Evolutionary conservation across 92 coral and sea anemone species (phyloP), one percentile per base, ranked within the genome.

Genomic region (Zoanthus gigantus): DNA sequence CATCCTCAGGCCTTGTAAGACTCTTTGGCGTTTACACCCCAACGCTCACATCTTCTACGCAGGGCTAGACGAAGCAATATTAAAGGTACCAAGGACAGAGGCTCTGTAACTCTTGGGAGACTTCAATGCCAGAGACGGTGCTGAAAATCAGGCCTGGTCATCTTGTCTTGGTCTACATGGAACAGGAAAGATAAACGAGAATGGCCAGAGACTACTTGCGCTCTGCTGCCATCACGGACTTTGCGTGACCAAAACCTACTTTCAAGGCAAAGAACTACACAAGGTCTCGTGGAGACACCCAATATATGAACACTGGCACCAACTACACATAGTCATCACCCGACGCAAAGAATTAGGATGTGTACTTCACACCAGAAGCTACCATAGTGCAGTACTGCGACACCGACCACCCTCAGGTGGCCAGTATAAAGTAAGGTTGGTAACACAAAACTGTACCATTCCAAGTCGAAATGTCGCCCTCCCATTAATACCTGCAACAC

Each of bases 21-120:
- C 14, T 56, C 17, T 13, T 82, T 76, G 4, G 77, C 84, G 4
- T 61, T 28, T 67, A 28, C 72, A 32, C 72, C 12, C 72, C 37
- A 23, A 67, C 72, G 15, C 44, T 67, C 13, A 74, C 34, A 34
- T 53, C 37, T 88, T 83, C 79, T 82, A 88, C 14, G 65, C 18
- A 47, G 53, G 28, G 30, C 74, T 88, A 10, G 29, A 29, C 6
- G 30, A 52, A 11, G 77, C 9, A 83, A 69, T 83, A 44, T 46
- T 31, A 3, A 3, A 34, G 23, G 0, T 23, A 23, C 23, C 23
- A 23, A 23, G 23, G 23, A 23, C 23, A 23, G 23, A 23, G 23
- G 23, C 23, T 23, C 23, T 23, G 23, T 53, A 53, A 7, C 60
- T 53, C 60, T 53, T 56, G 63, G 17, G 7, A 56, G 63, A 56